Evolutionary conservation across 1,140 invertebrate species (phyloP), one percentile per base, ranked within the genome.

Genomic region (Trichoplusia ni): DNA sequence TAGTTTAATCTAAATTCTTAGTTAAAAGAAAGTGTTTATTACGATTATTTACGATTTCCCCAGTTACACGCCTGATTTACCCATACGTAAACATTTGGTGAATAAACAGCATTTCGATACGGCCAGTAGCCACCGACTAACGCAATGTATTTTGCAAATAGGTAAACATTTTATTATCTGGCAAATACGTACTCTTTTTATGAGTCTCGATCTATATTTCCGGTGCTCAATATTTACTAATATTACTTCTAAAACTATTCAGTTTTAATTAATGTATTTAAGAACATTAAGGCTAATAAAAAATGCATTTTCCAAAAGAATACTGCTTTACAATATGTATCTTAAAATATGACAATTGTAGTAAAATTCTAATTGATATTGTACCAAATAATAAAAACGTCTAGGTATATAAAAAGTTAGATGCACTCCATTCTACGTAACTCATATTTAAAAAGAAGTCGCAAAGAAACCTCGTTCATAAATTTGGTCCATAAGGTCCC

Each of bases 111-210:
- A 14, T 11, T 51, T 23, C 16, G 47, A 47, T 60, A 4, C 25
- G 5, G 7, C 42, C 38, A 47, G n/a, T 58, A 37, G 14, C 18
- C 38, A 40, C 14, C 19, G 11, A 47, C 42, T 61, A 60, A 61
- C 19, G 44, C 44, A 21, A 40, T 27, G 14, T 51, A 42, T 62
- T 60, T 49, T 62, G 59, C 59, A 25, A 19, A 40, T 49, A 47
- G 14, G 29, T 13, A 19, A 37, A 51, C 33, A 61, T 61, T 67
- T 67, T 67, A 67, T 67, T 61, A 53, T 38, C 46, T 16, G 40
- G 33, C 61, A 54, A 51, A 53, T 67, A 44, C 46, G 53, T 58
- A 40, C 62, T 59, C 21, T 51, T 58, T 67, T 67, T 61, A 67
- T 40, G 49, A 54, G 25, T 40, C 16, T 51, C 56, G 23, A 18